Percentiles rank a stretch among this genome's conserved stretches.
These are phyloP conservation scores for Lapara coniferarum DNA, from an alignment of 2,888 invertebrate species.

Conservation along the genomic window DNA sequence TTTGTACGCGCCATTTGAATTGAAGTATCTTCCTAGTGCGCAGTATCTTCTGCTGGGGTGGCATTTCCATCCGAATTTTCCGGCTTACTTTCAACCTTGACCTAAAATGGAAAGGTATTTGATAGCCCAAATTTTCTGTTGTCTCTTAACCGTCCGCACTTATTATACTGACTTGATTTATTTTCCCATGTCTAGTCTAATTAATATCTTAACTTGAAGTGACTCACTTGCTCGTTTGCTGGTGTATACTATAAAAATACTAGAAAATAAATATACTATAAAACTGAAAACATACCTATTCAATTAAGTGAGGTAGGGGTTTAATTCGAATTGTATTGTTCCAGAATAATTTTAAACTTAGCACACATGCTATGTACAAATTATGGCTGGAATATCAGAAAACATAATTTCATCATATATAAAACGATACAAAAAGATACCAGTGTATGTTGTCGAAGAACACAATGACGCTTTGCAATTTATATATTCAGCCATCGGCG, in stretches of 20 bases:
- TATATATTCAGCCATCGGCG: conserved; percentile 90
- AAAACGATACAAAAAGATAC: conserved; percentile 86
- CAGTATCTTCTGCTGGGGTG: not conserved
- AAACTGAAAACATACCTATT: not conserved
- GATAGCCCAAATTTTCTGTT: conserved; percentile 38
- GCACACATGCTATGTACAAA: not conserved
- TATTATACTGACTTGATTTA: conserved; percentile 20
- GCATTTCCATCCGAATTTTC: conserved; percentile 49
- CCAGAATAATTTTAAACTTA: not conserved
- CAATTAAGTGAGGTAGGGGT: too few species aligned
- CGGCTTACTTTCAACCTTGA: conserved; percentile 56
- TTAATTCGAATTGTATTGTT: not conserved
- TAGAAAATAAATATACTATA: not conserved
- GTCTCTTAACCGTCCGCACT: conserved; percentile 16
- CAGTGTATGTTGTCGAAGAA: conserved; percentile 90
- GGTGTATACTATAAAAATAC: not conserved
- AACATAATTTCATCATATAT: conserved; percentile 40
- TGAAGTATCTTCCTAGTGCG: not conserved
- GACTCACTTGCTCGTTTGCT: too few species aligned
- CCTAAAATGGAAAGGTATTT: conserved; percentile 54
- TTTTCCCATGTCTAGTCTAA: too few species aligned
- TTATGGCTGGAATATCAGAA: conserved; percentile 42
- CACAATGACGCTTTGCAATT: conserved; percentile 91
- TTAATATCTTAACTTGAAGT: too few species aligned
- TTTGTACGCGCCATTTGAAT: conserved; percentile 2